Evolutionary conservation across 2,113 vertebrate species (phyloP), one percentile per base, ranked within the genome.

Genomic region (Eidolon helvum): DNA sequence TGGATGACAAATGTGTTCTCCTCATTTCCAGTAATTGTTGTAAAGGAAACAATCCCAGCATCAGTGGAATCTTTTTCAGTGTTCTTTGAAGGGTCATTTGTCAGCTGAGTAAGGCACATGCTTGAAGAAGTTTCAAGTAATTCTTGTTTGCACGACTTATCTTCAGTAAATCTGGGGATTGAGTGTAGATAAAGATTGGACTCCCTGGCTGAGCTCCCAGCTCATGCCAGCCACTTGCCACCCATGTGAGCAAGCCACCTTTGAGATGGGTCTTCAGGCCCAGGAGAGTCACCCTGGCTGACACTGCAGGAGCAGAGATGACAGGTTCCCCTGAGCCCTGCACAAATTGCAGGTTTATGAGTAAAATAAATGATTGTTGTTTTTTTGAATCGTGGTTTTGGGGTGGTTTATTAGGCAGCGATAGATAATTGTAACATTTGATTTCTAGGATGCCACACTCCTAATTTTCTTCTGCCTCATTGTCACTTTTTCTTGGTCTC

Each of bases 151-250:
- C 6, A 28, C 35, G 21, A 4, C 71, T 95, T 80, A 40, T 75
- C 78, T 86, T 95, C 22, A 84, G 55, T 59, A 78, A 87, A 82
- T 95, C 87, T 74, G 45, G 63, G 74, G 72, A 83, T 21, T 78
- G 80, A 66, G 80, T 26, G 21, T 50, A 86, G 53, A 38, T 74
- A 71, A 86, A 77, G 45, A 50, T 21, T 66, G 22, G n/a, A 33
- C 74, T 55, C 5, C 30, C 35, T 50, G 53, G 65, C 92, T 7
- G 5, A 61, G 63, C 45, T 71, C 16, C 50, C 71, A 16, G 65
- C 16, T 7, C 18, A 21, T 0, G 0, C 53, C 14, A 43, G 69
- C 43, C 38, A 33, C 33, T n/a, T 89, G 63, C 83, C 35, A 84
- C 74, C 1, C 33, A 2, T 57, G 7, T 21, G 48, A 53, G 21